These are phyloP conservation scores for Acanthis flammea DNA, from an alignment of 2,797 vertebrate genomes.

Conservation along the genomic window DNA sequence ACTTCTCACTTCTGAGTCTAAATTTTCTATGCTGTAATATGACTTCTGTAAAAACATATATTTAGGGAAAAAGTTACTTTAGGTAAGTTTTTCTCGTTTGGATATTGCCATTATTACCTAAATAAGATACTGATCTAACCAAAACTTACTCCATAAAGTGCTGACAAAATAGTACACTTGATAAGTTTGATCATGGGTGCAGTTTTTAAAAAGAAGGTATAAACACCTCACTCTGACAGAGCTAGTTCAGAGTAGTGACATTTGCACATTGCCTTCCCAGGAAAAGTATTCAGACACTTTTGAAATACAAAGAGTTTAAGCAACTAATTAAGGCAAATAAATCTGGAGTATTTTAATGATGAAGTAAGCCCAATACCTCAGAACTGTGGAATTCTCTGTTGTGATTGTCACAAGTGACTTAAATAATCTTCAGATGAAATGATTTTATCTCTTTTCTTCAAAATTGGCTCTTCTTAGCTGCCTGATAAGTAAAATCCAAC, in stretches of 20 bases:
- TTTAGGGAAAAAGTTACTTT: neutral
- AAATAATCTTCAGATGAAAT: slow-evolving; percentile 8
- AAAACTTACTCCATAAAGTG: neutral
- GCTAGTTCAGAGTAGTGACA: neutral
- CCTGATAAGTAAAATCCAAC: neutral
- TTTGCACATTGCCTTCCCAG: neutral
- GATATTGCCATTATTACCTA: neutral
- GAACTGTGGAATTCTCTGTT: neutral
- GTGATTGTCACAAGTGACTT: neutral
- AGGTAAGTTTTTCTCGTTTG: neutral
- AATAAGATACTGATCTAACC: neutral
- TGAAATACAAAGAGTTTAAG: neutral
- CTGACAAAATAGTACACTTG: neutral
- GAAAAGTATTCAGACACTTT: neutral
- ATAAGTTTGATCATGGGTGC: neutral
- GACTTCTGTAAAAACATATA: neutral
- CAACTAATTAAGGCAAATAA: slow-evolving; percentile 32
- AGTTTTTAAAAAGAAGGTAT: neutral
- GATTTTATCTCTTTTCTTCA: neutral
- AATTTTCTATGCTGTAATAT: neutral
- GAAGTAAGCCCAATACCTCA: neutral
- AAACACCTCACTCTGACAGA: neutral
- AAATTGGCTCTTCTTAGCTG: neutral
- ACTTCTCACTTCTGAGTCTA: neutral
- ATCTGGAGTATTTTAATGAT: slow-evolving; percentile 25